Percentiles rank a stretch among this genome's conserved stretches.
Evolutionary conservation across 2,113 vertebrate species (phyloP).

Genomic region (Melanerpes formicivorus): DNA sequence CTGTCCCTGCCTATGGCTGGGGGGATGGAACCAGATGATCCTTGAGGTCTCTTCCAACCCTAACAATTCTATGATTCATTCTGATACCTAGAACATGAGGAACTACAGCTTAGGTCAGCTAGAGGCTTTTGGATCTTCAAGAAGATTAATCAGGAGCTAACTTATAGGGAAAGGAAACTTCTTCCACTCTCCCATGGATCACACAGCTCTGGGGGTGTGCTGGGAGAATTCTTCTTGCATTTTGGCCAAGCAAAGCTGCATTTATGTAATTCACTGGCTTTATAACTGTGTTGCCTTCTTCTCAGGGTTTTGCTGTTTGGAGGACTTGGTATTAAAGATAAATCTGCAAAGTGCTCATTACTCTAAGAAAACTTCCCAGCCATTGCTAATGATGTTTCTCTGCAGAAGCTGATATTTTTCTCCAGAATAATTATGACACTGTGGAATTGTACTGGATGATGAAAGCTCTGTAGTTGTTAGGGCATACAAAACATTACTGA

Average conservation of each 20-base stretch:
- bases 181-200: accelerated
- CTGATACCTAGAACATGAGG: neutral
- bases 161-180: neutral
- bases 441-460: neutral
- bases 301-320: neutral
- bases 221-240: neutral
- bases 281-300: neutral
- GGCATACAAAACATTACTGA: neutral
- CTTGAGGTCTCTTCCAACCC: no score
- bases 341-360: neutral
- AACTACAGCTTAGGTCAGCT: neutral
- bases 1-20: no score
- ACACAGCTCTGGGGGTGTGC: neutral
- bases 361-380: neutral
- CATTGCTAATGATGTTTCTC: neutral
- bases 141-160: neutral
- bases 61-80: no score
- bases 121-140: neutral
- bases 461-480: neutral
- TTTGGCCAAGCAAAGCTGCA: neutral
- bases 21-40: no score
- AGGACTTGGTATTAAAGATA: neutral
- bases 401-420: neutral
- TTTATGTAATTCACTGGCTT: neutral
- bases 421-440: neutral